These are phyloP conservation scores for Anguilla anguilla DNA, from an alignment of 2,797 vertebrate genomes.

Conservation along the genomic window DNA sequence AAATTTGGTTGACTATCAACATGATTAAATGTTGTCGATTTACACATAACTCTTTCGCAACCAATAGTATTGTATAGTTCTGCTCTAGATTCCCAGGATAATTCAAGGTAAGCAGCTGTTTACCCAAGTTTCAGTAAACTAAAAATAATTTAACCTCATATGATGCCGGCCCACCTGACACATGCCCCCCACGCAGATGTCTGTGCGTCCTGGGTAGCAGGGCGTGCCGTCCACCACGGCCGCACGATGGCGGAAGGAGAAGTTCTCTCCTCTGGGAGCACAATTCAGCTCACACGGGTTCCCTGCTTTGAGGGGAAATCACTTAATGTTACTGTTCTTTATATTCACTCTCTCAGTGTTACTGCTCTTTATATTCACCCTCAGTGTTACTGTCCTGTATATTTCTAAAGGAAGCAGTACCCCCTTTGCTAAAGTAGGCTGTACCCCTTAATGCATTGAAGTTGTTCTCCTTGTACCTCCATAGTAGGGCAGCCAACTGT, in stretches of 20 bases:
- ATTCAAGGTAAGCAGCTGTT: not conserved
- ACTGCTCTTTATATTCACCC: not conserved
- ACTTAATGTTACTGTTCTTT: not conserved
- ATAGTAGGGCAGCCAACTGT: conserved; percentile 87
- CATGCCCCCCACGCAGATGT: conserved; percentile 85
- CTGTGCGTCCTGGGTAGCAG: conserved; percentile 81
- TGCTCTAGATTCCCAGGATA: not conserved
- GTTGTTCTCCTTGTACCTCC: conserved; percentile 72
- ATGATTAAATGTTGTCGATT: too few relatives aligned
- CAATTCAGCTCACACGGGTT: conserved; percentile 92
- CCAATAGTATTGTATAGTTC: too few relatives aligned
- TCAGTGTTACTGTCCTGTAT: not conserved
- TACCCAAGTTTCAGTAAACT: too few relatives aligned
- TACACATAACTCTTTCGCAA: too few relatives aligned
- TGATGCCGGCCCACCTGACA: conserved; percentile 75
- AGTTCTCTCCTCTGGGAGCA: conserved; percentile 86
- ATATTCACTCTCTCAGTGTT: not conserved
- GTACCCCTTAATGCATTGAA: not conserved
- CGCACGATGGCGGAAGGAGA: conserved; percentile 84
- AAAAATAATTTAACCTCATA: too few relatives aligned
- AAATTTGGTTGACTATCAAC: too few relatives aligned
- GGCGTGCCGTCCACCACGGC: conserved; percentile 85
- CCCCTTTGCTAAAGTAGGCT: not conserved
- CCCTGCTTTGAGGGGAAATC: conserved; percentile 62
- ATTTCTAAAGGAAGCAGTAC: not conserved